These are phyloP conservation scores for Stenolophus ochropezus DNA, from an alignment of 2,888 invertebrate genomes.

Conservation along the genomic window DNA sequence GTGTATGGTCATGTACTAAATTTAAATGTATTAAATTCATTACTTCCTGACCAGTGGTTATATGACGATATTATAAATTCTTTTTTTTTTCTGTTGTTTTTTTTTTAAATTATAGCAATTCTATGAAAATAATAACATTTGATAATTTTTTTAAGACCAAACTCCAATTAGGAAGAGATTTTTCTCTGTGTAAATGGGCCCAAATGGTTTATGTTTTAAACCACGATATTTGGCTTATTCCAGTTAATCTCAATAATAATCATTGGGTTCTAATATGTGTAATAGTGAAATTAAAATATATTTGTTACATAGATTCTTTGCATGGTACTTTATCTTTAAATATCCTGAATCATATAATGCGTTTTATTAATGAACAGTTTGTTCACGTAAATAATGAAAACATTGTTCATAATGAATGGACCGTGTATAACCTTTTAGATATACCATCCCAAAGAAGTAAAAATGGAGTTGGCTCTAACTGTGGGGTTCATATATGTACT, in stretches of 20 bases:
- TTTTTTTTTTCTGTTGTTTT: constrained; percentile 1
- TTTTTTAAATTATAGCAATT: too few relatives aligned
- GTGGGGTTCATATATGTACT: constrained; percentile 23
- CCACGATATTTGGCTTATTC: constrained; percentile 12
- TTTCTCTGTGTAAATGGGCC: background rate
- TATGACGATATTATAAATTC: constrained; percentile 27
- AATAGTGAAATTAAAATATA: constrained; percentile 16
- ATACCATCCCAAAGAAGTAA: background rate
- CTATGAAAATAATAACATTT: too few relatives aligned
- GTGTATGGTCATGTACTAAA: background rate
- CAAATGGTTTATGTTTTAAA: background rate
- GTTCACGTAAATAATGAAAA: background rate
- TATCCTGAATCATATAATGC: background rate
- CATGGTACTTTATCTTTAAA: background rate
- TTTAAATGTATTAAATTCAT: background rate
- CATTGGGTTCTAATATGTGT: background rate
- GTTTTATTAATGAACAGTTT: constrained; percentile 22
- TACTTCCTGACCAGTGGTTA: background rate
- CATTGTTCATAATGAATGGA: background rate
- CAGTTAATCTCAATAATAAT: constrained; percentile 17
- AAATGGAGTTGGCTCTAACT: constrained; percentile 1
- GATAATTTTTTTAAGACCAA: constrained; percentile 6
- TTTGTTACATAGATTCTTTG: constrained; percentile 3
- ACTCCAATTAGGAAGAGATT: background rate
- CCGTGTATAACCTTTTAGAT: background rate